Conservation (phyloP, 2,113 vertebrate species). For the Poicephalus gulielmi region DNA sequence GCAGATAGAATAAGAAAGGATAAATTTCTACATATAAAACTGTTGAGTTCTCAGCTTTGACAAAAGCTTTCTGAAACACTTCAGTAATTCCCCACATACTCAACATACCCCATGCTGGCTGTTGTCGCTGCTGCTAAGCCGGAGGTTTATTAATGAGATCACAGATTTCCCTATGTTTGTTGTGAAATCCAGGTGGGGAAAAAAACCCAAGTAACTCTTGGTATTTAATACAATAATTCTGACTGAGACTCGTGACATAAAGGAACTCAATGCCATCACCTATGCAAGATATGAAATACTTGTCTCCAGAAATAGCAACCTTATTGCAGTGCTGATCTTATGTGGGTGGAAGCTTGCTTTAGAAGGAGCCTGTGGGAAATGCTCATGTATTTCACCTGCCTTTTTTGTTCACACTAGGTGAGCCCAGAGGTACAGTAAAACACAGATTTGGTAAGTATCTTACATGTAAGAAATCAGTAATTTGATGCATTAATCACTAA, state of each 20-base stretch:
- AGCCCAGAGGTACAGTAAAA: not conserved
- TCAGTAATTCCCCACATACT: not conserved
- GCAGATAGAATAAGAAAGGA: no score
- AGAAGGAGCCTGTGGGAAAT: not conserved
- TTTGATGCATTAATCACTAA: conserved; percentile 39
- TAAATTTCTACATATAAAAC: not conserved
- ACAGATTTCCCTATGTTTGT: not conserved
- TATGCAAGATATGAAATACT: not conserved
- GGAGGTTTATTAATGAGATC: not conserved
- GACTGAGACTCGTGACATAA: not conserved
- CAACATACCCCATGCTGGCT: not conserved
- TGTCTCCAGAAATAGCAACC: conserved; percentile 1
- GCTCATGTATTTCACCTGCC: not conserved
- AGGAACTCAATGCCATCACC: not conserved
- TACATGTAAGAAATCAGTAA: not conserved
- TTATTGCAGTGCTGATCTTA: not conserved
- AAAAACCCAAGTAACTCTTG: not conserved
- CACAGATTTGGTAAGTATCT: not conserved
- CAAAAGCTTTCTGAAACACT: not conserved
- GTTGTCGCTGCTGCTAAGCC: not conserved
- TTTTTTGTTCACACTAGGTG: not conserved
- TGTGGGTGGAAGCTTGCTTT: not conserved
- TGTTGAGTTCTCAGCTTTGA: not conserved
- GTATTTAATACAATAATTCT: conserved; percentile 13
- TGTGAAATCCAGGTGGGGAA: not conserved